A percentile compares a stretch with the other conserved stretches of the same genome.
These are phyloP conservation scores for Byasa hedistus DNA, from an alignment of 2,888 invertebrate genomes.

Conservation along the genomic window DNA sequence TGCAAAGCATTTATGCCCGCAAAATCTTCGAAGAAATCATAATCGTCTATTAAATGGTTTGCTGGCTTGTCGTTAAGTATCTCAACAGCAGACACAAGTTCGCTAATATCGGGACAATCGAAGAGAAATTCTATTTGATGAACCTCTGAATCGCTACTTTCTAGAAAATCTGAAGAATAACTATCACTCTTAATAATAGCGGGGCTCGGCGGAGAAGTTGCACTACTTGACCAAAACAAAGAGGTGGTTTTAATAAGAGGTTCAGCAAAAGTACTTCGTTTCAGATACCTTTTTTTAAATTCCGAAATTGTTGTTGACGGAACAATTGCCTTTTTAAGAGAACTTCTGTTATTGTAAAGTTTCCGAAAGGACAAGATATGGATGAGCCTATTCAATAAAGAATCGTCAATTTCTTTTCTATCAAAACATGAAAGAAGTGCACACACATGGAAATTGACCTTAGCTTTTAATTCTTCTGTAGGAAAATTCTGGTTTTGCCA, in stretches of 20 bases:
- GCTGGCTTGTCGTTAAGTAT: slow-evolving; percentile 55
- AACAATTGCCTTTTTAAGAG: slow-evolving; percentile 55
- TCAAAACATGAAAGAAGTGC: slow-evolving; percentile 65
- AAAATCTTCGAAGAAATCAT: slow-evolving; percentile 69
- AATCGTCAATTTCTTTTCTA: slow-evolving; percentile 60
- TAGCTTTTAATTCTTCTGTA: slow-evolving; percentile 54
- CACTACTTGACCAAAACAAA: slow-evolving; percentile 38
- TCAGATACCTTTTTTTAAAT: slow-evolving; percentile 66
- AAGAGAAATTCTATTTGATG: slow-evolving; percentile 56
- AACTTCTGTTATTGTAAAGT: slow-evolving; percentile 66
- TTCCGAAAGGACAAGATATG: slow-evolving; percentile 67
- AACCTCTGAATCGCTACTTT: slow-evolving; percentile 42
- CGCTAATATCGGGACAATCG: slow-evolving; percentile 69
- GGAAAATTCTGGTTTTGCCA: slow-evolving; percentile 50
- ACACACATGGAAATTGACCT: slow-evolving; percentile 67
- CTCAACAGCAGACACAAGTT: slow-evolving; percentile 66
- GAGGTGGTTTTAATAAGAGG: slow-evolving; percentile 51
- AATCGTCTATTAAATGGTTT: slow-evolving; percentile 63
- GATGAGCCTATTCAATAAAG: slow-evolving; percentile 60
- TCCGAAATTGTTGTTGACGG: slow-evolving; percentile 50
- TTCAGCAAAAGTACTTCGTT: slow-evolving; percentile 63
- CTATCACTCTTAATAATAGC: slow-evolving; percentile 53
- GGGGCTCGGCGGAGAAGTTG: slow-evolving; percentile 47
- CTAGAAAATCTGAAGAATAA: slow-evolving; percentile 37
- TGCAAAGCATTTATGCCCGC: slow-evolving; percentile 55